Base-by-base conservation (phyloP, 2,888 invertebrate genomes). In the Exocentrus adspersus region DNA sequence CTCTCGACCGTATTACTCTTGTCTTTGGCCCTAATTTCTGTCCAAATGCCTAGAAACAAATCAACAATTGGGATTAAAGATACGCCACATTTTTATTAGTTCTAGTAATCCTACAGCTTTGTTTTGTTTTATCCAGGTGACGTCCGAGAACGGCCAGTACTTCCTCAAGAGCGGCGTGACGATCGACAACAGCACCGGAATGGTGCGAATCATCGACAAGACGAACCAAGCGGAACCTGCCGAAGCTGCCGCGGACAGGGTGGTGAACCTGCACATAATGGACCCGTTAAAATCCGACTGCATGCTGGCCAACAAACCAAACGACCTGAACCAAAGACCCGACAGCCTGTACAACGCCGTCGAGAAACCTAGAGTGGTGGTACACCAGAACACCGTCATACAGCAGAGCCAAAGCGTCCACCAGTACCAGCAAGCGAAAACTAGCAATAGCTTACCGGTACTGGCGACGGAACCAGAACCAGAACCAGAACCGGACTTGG, bases 221-320 rank as follows among this genome's bases (percentile, higher is more conserved):
- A 68, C 48, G 17, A 69, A 68, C 12, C 71, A 71, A 53, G 56
- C 64, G 9, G 65, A 70, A 10, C 37, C 62, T 9, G 64, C 64
- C 12, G 63, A 71, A 1, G 60, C 32, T 43, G 68, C 62, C 30
- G 70, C 68, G 20, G 76, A 76, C n/a, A 60, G 74, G 24, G 70
- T 74, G 4, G 77, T 78, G 3, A 77, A 77, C 50, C 64, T 78
- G 7, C 78, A 78, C 53, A 78, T 79, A 17, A 72, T 77, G 64
- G 78, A 78, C 62, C 42, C 68, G 6, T 20, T 67, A 1, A 77
- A 76, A 60, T 42, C 73, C 0, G 78, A 77, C 54, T 76, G 78
- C 61, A 71, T 78, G 75, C 28, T 77, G 37, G 69, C 70, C 7
- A 64, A 20, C 32, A 68, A 65, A 52, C 67, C 69, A 24, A 66